Percentiles rank a stretch among this genome's conserved stretches.
Evolutionary conservation across 2,113 vertebrate genomes (phyloP).

Genomic region (Chinchilla lanigera): DNA sequence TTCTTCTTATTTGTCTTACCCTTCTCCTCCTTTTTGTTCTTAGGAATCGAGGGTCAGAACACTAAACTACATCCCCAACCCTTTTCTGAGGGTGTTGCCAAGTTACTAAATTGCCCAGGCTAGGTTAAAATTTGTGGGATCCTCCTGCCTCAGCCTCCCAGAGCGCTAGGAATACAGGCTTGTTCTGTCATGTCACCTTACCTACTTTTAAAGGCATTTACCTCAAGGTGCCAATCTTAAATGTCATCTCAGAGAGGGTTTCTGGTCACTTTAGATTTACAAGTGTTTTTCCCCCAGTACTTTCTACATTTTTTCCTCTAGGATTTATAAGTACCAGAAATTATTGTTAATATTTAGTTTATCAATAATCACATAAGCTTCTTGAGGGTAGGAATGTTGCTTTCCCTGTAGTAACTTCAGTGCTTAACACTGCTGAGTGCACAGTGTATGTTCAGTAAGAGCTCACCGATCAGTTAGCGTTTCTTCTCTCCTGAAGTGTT

Average conservation of each 20-base stretch:
- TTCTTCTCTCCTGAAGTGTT: conserved; percentile 32
- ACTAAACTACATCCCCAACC: neutral
- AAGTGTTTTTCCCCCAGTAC: neutral
- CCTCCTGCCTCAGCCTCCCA: neutral
- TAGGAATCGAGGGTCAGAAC: neutral
- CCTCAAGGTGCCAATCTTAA: neutral
- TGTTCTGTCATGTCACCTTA: neutral
- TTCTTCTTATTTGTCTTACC: neutral
- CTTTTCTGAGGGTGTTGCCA: neutral
- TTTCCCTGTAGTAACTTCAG: neutral
- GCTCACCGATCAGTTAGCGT: neutral
- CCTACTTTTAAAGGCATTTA: neutral
- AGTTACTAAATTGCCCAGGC: neutral
- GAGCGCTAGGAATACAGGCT: neutral
- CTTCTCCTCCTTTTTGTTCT: neutral
- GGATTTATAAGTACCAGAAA: conserved; percentile 32
- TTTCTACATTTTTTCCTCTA: neutral
- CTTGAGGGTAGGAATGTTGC: neutral
- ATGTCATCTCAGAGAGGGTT: neutral
- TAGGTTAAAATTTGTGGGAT: neutral
- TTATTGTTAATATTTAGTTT: neutral
- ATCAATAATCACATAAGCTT: conserved; percentile 12
- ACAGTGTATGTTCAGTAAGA: neutral
- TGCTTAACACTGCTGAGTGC: neutral
- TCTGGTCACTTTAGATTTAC: neutral